Conservation (phyloP, 2,888 invertebrate species). For the Strigamia transsilvanica region DNA sequence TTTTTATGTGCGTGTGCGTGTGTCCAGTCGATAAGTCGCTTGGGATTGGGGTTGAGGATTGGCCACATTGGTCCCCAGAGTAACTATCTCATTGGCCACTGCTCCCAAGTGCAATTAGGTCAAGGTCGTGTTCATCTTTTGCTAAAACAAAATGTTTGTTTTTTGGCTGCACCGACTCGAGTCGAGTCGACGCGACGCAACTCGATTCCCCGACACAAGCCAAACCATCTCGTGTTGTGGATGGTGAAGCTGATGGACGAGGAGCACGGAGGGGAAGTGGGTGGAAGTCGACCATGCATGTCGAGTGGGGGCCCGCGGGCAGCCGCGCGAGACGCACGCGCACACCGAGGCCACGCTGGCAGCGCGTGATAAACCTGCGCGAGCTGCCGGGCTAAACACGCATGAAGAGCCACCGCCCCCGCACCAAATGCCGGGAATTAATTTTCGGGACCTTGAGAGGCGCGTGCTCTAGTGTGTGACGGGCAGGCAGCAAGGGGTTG, state of each 20-base stretch:
- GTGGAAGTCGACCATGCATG: conserved; percentile 24
- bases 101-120: conserved; percentile 2
- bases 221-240: neutral
- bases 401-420: conserved; percentile 27
- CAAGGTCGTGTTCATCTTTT: neutral
- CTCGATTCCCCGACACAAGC: neutral
- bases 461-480: conserved; percentile 32
- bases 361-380: conserved; percentile 39
- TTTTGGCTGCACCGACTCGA: neutral
- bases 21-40: conserved; percentile 40
- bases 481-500: conserved; percentile 10
- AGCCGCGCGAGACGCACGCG: conserved; percentile 27
- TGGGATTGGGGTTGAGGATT: conserved; percentile 23
- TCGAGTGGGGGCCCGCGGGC: conserved; percentile 14
- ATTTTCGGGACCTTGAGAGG: conserved; percentile 27
- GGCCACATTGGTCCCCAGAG: conserved; percentile 35
- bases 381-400: conserved; percentile 28
- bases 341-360: conserved; percentile 27
- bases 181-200: neutral
- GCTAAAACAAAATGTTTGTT: conserved; percentile 1
- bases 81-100: conserved; percentile 10
- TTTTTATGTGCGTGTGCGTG: conserved; percentile 7
- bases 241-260: conserved; percentile 11
- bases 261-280: conserved; percentile 19
- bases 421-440: conserved; percentile 34